Evolutionary conservation across 2,888 invertebrate genomes (phyloP), one percentile per base, ranked within the genome.

Genomic region (Petrolisthes cinctipes): DNA sequence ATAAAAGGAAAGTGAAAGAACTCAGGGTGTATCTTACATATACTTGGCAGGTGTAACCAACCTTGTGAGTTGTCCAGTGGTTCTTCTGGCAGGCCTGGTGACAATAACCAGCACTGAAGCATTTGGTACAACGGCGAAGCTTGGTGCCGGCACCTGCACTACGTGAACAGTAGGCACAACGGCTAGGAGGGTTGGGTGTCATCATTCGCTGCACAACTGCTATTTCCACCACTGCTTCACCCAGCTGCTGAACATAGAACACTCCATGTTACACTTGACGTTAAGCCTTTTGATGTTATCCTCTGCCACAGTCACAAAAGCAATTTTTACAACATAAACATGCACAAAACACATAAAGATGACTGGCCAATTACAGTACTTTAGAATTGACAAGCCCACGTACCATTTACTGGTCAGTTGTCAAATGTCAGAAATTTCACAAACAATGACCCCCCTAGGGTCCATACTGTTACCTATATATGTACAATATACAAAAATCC

Each of bases 31-130:
- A 11, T 66, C n/a, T 66, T 17, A 37, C 37, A 37, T 37, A 37
- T 37, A 37, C 37, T 37, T 37, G 37, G 37, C 37, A 37, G 51
- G 4, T 14, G 17, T 11, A 14, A 57, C 86, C 82, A 20, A 90
- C 90, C 82, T 92, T 92, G 68, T 91, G 91, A 66, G 11, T 86
- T 14, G 75, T 78, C 89, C 89, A 90, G 82, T 91, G 88, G 57
- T 85, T 88, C 61, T 86, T 89, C 84, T 91, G 91, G 68, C 91
- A 91, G 20, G 87, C 88, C 93, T 93, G 92, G 91, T 93, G 92
- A 91, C 94, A 94, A 92, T 94, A 94, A 89, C 93, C 93, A 4
- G 92, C 93, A 91, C 93, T 92, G 91, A 92, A 93, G 91, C 94
- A 94, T 73, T 92, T 93, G 54, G 92, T 92, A 91, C 93, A 93